Evolutionary conservation across 2,888 invertebrate species (phyloP).

Genomic region (Cheilosia pagana): DNA sequence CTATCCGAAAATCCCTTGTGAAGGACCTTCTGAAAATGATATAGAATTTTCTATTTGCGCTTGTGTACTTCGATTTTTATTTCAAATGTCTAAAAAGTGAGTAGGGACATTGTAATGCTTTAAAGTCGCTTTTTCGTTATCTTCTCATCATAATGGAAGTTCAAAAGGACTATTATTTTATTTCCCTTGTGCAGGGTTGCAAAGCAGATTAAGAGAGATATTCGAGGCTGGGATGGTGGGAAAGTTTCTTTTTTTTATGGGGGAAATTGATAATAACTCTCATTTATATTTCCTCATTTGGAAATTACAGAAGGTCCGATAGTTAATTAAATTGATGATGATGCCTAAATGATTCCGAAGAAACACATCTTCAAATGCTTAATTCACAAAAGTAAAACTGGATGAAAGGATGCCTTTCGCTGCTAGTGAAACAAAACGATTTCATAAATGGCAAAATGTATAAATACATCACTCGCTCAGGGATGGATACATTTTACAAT

Average conservation of each 20-base stretch:
- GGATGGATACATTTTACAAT: neutral
- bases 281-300: no score
- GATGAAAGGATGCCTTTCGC: neutral
- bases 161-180: neutral
- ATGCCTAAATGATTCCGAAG: neutral
- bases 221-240: neutral
- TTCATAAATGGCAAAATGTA: neutral
- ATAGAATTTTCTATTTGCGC: conserved; percentile 23
- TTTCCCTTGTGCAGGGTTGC: neutral
- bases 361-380: conserved; percentile 9
- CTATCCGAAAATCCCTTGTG: conserved; percentile 42
- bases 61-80: conserved; percentile 12
- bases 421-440: neutral
- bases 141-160: neutral
- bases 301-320: neutral
- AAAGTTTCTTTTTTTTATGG: neutral
- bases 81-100: neutral
- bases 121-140: neutral
- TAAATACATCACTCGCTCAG: neutral
- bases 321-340: conserved; percentile 13
- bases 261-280: neutral
- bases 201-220: neutral
- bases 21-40: conserved; percentile 36
- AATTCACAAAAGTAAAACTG: neutral
- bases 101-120: neutral